A percentile compares a stretch with the other conserved stretches of the same genome.
phyloP scores from a whole-genome alignment of 2,888 invertebrate species.

The Tortrix viridana region DNA sequence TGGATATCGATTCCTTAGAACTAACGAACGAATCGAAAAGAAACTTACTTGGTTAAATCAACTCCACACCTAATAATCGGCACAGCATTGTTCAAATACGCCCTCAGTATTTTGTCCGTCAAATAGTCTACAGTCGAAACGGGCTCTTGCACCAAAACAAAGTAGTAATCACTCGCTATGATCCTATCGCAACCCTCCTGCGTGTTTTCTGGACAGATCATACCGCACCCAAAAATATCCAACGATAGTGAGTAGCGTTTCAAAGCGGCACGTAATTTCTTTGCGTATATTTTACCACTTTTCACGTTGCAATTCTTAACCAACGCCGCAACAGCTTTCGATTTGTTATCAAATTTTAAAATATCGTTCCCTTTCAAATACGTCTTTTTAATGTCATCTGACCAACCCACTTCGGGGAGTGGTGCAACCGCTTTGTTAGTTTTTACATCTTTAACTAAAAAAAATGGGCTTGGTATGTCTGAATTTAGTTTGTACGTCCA shows the following conservation, averaged over 20 bases:
- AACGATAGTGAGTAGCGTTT: not conserved
- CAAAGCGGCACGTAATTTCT: not conserved
- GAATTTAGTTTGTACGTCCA: not conserved
- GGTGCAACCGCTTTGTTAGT: not conserved
- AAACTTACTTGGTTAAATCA: not conserved
- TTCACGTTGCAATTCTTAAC: not conserved
- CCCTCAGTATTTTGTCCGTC: not conserved
- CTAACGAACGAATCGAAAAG: too few species aligned
- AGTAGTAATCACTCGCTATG: not conserved
- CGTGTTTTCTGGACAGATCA: not conserved
- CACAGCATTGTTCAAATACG: not conserved
- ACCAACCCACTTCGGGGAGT: not conserved
- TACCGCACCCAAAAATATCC: not conserved
- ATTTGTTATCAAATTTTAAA: not conserved
- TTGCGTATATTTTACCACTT: constrained; percentile 1
- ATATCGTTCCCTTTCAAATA: not conserved
- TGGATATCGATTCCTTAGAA: too few species aligned
- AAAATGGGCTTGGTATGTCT: not conserved
- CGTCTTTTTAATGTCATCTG: not conserved
- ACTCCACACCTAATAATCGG: not conserved
- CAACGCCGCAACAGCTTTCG: not conserved
- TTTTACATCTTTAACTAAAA: not conserved
- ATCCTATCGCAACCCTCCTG: not conserved
- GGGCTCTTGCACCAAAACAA: not conserved
- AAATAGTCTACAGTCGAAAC: not conserved